These are phyloP conservation scores for Fistularia tabacaria DNA, from an alignment of 2,797 vertebrate genomes.

Conservation along the genomic window DNA sequence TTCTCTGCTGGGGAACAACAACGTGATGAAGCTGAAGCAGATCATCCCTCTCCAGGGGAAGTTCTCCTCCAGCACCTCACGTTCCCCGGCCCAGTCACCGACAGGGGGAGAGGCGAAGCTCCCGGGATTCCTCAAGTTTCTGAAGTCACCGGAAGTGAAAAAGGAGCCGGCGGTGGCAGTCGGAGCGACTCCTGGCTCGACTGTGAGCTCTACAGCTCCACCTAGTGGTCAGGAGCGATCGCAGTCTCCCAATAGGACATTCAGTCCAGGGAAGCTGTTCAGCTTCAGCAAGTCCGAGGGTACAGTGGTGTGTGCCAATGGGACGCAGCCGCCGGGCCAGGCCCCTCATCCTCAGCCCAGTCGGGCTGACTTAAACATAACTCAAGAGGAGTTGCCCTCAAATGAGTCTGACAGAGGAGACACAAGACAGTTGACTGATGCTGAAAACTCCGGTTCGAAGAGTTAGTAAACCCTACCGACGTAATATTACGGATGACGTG, in stretches of 20 bases:
- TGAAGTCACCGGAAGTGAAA: conserved; percentile 84
- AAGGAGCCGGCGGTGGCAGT: conserved; percentile 67
- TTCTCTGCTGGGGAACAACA: conserved; percentile 89
- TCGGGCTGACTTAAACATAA: conserved; percentile 75
- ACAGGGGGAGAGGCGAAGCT: conserved; percentile 86
- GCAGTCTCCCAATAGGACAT: conserved; percentile 89
- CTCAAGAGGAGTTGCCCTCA: conserved; percentile 65
- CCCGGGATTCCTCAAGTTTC: conserved; percentile 87
- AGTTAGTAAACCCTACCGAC: conserved; percentile 41
- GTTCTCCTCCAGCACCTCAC: conserved; percentile 76
- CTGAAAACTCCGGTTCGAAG: conserved; percentile 54
- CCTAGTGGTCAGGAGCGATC: conserved; percentile 75
- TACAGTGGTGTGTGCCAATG: conserved; percentile 64
- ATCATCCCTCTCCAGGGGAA: conserved; percentile 92
- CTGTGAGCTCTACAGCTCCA: conserved; percentile 17
- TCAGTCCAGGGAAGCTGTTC: conserved; percentile 87
- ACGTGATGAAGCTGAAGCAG: conserved; percentile 92
- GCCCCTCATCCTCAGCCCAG: conserved; percentile 47
- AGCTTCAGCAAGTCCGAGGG: conserved; percentile 81
- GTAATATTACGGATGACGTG: conserved; percentile 24
- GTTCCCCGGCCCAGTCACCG: conserved; percentile 83
- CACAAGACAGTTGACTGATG: conserved; percentile 54
- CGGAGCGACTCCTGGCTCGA: conserved; percentile 20
- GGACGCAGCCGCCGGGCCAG: conserved; percentile 49
- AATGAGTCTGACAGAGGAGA: conserved; percentile 65